These are phyloP conservation scores for Acanthiza pusilla DNA, from an alignment of 2,797 vertebrate species.

Conservation along the genomic window DNA sequence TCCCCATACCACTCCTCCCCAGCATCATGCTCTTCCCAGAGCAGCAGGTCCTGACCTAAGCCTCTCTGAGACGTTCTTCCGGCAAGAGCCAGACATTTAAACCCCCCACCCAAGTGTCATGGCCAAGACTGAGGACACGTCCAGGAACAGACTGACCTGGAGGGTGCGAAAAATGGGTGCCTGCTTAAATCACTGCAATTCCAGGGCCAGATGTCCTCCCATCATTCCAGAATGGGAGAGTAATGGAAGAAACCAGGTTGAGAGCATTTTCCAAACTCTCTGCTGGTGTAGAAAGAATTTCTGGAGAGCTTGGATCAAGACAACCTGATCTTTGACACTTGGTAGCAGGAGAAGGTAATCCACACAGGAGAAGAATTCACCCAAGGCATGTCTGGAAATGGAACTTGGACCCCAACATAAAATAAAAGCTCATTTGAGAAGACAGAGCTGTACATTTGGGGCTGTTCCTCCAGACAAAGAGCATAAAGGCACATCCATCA, in stretches of 20 bases:
- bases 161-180: neutral
- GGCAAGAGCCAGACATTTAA: neutral
- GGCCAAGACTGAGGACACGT: neutral
- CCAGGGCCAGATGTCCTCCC: neutral
- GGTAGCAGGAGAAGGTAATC: neutral
- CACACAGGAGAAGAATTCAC: neutral
- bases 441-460: neutral
- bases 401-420: neutral
- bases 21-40: neutral
- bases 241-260: neutral
- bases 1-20: neutral
- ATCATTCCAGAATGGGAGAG: neutral
- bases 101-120: neutral
- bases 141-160: neutral
- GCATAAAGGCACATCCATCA: neutral
- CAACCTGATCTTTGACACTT: neutral
- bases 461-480: neutral
- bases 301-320: neutral
- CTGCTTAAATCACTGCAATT: neutral
- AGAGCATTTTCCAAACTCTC: neutral
- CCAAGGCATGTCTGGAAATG: neutral
- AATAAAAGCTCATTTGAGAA: neutral
- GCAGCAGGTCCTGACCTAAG: neutral
- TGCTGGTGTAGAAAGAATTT: neutral
- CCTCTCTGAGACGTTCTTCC: conserved; percentile 2